A percentile compares a stretch with the other conserved stretches of the same genome.
phyloP scores from a whole-genome alignment of 2,797 vertebrate genomes.

The Lycodopsis pacificus region DNA sequence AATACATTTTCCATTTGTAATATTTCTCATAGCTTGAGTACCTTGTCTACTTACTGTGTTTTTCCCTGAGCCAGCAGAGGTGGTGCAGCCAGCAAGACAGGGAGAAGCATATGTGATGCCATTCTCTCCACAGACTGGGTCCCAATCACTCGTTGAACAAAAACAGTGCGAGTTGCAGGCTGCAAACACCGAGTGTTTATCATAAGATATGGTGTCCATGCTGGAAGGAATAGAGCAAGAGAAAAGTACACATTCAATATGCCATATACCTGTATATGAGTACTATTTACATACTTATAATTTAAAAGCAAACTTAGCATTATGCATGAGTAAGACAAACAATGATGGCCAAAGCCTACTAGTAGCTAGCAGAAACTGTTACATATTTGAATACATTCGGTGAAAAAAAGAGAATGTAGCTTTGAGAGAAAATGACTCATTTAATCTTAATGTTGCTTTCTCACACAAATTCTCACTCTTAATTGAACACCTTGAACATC shows the following conservation, averaged over 20 bases:
- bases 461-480: too few species aligned
- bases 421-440: background rate
- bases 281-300: background rate
- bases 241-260: constrained; percentile 4
- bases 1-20: background rate
- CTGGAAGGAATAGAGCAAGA: constrained; percentile 53
- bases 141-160: constrained; percentile 88
- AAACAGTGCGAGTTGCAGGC: constrained; percentile 88
- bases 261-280: background rate
- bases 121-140: constrained; percentile 91
- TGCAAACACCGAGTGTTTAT: constrained; percentile 70
- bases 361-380: background rate
- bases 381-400: background rate
- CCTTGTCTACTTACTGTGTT: constrained; percentile 82
- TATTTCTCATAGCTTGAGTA: constrained; percentile 8
- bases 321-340: background rate
- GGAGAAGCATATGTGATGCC: constrained; percentile 90
- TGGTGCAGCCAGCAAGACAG: constrained; percentile 89
- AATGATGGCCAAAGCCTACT: background rate
- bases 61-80: constrained; percentile 78
- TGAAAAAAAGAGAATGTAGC: background rate
- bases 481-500: too few species aligned
- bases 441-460: background rate
- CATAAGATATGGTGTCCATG: constrained; percentile 54
- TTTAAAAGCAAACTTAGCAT: background rate